Evolutionary conservation across 2,888 invertebrate genomes (phyloP), one percentile per base, ranked within the genome.

Genomic region (Unio delphinus): DNA sequence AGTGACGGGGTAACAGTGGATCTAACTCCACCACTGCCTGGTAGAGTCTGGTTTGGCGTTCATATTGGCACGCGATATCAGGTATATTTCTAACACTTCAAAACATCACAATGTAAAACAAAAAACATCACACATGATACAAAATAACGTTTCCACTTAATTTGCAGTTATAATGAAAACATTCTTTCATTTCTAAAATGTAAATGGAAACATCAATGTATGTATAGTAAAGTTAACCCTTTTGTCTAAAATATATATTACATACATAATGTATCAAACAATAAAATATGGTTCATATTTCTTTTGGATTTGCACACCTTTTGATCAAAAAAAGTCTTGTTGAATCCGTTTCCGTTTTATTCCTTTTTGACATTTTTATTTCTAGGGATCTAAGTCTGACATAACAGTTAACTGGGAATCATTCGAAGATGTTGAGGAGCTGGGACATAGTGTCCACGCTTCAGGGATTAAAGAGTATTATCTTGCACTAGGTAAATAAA

Each of bases 361-460:
- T 45, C 11, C 11, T 0, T 45, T 45, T 45, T 45, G 11, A 11
- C 45, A 11, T 45, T 6, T 7, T n/a, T 1, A 8, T 57, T 56
- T 67, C 18, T 65, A 79, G 79, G 67, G 73, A 5, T 72, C 73
- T 6, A 64, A 68, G 20, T 67, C 75, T 7, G 75, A 76, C 23
- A 59, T 81, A n/a, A 64, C 70, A 15, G 67, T 79, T 3, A 71
- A 74, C 61, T 81, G 81, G 81, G 72, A 74, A 30, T 80, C 79
- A 2, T 81, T 80, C 63, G 69, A 34, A 20, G 81, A 81, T 60
- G 73, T 81, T 5, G 81, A 81, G 56, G 79, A 77, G 62, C 61
- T 63, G 30, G 76, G 76, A 15, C 28, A 23, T 18, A 67, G 66
- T 11, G 68, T 64, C 15, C 81, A 81, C 59, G 60, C 62, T 20